Conservation (phyloP, 2,797 vertebrate genomes). For the Geotrypetes seraphini region DNA sequence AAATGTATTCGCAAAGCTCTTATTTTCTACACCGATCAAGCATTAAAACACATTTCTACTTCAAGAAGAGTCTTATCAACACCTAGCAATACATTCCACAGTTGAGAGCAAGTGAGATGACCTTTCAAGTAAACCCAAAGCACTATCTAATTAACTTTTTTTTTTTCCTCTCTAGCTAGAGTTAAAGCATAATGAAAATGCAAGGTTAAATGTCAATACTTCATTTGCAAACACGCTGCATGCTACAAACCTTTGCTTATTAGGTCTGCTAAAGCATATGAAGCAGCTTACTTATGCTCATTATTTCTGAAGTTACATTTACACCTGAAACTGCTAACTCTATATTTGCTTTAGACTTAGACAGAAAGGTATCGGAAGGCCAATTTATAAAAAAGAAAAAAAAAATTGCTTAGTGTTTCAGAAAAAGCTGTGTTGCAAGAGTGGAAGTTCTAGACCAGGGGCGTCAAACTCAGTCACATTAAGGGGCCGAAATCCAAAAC, state of each 20-base stretch:
- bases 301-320: too few relatives aligned
- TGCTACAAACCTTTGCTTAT: background rate
- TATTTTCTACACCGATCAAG: constrained; percentile 22
- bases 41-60: constrained; percentile 18
- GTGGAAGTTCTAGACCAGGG: too few relatives aligned
- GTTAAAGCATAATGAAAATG: constrained; percentile 33
- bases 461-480: too few relatives aligned
- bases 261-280: constrained; percentile 12
- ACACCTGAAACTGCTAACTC: too few relatives aligned
- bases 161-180: constrained; percentile 27
- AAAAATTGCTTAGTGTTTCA: too few relatives aligned
- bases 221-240: constrained; percentile 11
- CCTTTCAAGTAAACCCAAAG: constrained; percentile 30
- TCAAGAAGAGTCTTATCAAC: constrained; percentile 9
- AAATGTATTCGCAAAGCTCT: constrained; percentile 10
- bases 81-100: constrained; percentile 2
- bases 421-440: too few relatives aligned
- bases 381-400: too few relatives aligned
- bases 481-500: too few relatives aligned
- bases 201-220: constrained; percentile 29
- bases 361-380: too few relatives aligned
- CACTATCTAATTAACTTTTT: constrained; percentile 32
- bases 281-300: background rate
- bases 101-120: constrained; percentile 18
- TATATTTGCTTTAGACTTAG: too few relatives aligned